Percentiles rank a stretch among this genome's conserved stretches.
Evolutionary conservation across 2,888 invertebrate species (phyloP).

Genomic region (Halictus quadricinctus): DNA sequence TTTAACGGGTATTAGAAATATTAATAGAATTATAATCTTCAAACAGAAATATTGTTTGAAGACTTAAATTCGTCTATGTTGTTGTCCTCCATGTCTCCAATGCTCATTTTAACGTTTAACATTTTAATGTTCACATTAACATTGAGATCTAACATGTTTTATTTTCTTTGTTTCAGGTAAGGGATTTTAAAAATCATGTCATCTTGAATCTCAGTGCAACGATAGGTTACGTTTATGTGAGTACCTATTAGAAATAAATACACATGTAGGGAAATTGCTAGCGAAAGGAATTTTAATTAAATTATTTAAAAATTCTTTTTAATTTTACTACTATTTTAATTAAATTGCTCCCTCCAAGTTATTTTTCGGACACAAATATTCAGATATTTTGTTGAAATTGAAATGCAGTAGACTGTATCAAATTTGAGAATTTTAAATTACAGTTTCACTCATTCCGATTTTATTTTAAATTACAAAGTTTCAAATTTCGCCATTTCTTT

Average conservation of each 20-base stretch:
- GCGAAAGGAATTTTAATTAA: not conserved
- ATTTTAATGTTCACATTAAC: not conserved
- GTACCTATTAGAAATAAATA: not conserved
- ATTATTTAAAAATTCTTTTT: not conserved
- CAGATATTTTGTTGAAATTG: not conserved
- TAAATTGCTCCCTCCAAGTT: not conserved
- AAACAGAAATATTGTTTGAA: too few relatives aligned
- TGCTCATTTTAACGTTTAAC: too few relatives aligned
- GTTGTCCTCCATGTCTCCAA: too few relatives aligned
- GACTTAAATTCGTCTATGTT: too few relatives aligned
- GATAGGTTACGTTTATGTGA: not conserved
- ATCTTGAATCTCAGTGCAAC: not conserved
- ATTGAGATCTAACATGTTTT: not conserved
- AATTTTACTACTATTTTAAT: not conserved
- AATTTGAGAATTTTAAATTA: not conserved
- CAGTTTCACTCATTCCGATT: not conserved
- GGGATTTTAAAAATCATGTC: not conserved
- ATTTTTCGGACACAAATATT: not conserved
- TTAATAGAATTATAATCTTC: too few relatives aligned
- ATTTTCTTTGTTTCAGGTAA: slow-evolving; percentile 3
- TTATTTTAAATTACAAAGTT: not conserved
- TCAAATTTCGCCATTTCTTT: not conserved
- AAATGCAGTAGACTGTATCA: not conserved
- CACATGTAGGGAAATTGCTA: not conserved
- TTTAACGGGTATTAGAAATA: too few relatives aligned